A percentile compares a stretch with the other conserved stretches of the same genome.
phyloP scores from a whole-genome alignment of 2,888 invertebrate genomes.

The Phasia obesa region DNA sequence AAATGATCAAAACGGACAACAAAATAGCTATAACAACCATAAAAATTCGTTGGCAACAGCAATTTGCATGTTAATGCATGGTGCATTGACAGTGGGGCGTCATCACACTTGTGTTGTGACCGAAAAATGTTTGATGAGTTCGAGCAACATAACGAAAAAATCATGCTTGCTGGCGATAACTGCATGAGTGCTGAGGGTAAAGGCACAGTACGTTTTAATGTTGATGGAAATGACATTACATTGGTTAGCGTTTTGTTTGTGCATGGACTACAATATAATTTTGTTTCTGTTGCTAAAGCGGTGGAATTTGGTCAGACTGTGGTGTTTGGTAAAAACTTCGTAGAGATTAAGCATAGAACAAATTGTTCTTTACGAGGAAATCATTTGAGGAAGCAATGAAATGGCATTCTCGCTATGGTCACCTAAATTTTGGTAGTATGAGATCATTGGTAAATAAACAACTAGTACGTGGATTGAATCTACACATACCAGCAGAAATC shows the following conservation, averaged over 20 bases:
- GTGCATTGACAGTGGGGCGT: slow-evolving; percentile 59
- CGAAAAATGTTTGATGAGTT: slow-evolving; percentile 41
- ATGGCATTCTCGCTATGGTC: slow-evolving; percentile 48
- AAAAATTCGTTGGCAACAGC: too few species aligned
- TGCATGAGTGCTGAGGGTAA: slow-evolving; percentile 31
- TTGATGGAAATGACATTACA: slow-evolving; percentile 3
- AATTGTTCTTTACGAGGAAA: slow-evolving; percentile 45
- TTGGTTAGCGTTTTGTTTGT: slow-evolving; percentile 43
- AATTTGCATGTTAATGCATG: slow-evolving; percentile 7
- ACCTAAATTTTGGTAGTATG: slow-evolving; percentile 42
- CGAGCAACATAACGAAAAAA: slow-evolving; percentile 31
- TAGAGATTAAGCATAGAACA: slow-evolving; percentile 3
- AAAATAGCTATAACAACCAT: too few species aligned
- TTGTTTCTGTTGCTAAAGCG: slow-evolving; percentile 44
- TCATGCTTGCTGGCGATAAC: slow-evolving; percentile 45
- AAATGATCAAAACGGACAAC: too few species aligned
- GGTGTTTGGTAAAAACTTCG: slow-evolving; percentile 84
- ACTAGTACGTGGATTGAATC: slow-evolving; percentile 31
- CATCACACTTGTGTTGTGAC: slow-evolving; percentile 55
- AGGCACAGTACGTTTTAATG: slow-evolving; percentile 18
- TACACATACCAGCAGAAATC: slow-evolving; percentile 2
- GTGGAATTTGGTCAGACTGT: slow-evolving; percentile 25
- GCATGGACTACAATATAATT: slow-evolving; percentile 53
- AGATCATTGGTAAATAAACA: background rate
- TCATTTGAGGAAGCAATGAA: slow-evolving; percentile 31